Percentiles rank a stretch among this genome's conserved stretches.
These are phyloP conservation scores for Eupithecia tripunctaria DNA, from an alignment of 2,888 invertebrate genomes.

Conservation along the genomic window DNA sequence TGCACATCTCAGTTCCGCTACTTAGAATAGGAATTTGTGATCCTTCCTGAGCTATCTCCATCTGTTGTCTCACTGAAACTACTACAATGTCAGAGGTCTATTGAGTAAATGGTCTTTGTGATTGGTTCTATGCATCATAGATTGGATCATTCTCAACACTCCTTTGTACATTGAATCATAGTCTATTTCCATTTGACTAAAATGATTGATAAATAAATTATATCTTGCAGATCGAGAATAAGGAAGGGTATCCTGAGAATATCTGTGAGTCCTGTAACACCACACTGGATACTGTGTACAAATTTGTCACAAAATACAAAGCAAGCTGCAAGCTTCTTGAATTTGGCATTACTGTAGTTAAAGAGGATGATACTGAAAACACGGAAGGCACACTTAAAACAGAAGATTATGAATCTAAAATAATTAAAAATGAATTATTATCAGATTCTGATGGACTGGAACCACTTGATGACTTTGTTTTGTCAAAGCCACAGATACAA, in stretches of 20 bases:
- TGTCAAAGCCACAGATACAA: conserved; percentile 44
- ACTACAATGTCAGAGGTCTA: background rate
- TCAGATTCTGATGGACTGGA: conserved; percentile 35
- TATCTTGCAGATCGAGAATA: conserved; percentile 65
- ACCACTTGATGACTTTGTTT: conserved; percentile 44
- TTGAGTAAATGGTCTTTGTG: background rate
- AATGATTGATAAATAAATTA: background rate
- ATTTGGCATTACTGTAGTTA: conserved; percentile 58
- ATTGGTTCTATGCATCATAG: too few species aligned
- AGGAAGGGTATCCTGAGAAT: conserved; percentile 68
- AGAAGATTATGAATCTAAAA: conserved; percentile 51
- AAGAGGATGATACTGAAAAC: conserved; percentile 54
- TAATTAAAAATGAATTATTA: conserved; percentile 55
- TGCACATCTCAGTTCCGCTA: too few species aligned
- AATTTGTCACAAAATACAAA: conserved; percentile 68
- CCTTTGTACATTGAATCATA: too few species aligned
- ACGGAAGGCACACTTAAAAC: conserved; percentile 31
- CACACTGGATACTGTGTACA: conserved; percentile 58
- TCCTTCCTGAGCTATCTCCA: too few species aligned
- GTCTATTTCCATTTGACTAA: background rate
- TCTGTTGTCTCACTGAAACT: background rate
- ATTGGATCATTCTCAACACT: background rate
- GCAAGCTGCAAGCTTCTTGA: conserved; percentile 62
- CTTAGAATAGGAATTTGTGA: too few species aligned
- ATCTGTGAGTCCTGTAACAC: conserved; percentile 67